These are phyloP conservation scores for Chloroclysta siterata DNA, from an alignment of 2,888 invertebrate genomes.

Conservation along the genomic window DNA sequence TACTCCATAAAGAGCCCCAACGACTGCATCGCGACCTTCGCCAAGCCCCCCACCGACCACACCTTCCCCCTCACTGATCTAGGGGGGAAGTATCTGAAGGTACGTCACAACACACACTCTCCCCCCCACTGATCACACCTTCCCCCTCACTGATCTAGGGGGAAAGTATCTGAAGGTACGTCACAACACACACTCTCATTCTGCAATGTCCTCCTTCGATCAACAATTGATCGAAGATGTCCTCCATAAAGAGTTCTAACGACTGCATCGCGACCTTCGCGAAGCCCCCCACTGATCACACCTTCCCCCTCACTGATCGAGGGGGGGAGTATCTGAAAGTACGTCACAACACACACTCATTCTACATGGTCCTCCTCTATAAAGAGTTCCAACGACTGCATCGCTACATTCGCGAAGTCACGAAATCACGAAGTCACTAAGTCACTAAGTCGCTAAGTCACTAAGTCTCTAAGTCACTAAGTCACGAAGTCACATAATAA, in stretches of 20 bases:
- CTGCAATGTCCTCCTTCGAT: too few relatives aligned
- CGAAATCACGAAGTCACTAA: too few relatives aligned
- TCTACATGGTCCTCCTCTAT: too few relatives aligned
- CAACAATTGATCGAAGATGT: too few relatives aligned
- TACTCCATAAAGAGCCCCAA: conserved; percentile 89
- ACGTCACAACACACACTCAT: too few relatives aligned
- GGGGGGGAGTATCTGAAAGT: conserved; percentile 83
- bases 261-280: conserved; percentile 85
- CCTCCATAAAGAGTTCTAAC: conserved; percentile 87
- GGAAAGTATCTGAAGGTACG: conserved; percentile 77
- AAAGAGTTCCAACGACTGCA: conserved; percentile 87
- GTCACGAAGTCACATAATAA: too few relatives aligned
- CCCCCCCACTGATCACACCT: too few relatives aligned
- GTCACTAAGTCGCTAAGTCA: too few relatives aligned
- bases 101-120: too few relatives aligned
- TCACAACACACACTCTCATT: too few relatives aligned
- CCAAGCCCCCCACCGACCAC: conserved; percentile 86
- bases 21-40: conserved; percentile 84
- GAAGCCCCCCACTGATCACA: conserved; percentile 47
- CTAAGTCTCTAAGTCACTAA: too few relatives aligned
- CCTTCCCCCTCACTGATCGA: conserved; percentile 77
- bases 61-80: conserved; percentile 89
- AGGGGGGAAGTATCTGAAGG: conserved; percentile 83
- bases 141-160: conserved; percentile 88
- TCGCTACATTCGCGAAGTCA: conserved; percentile 82